Base-by-base conservation (phyloP, 2,888 invertebrate species). In the Aquatica leii region DNA sequence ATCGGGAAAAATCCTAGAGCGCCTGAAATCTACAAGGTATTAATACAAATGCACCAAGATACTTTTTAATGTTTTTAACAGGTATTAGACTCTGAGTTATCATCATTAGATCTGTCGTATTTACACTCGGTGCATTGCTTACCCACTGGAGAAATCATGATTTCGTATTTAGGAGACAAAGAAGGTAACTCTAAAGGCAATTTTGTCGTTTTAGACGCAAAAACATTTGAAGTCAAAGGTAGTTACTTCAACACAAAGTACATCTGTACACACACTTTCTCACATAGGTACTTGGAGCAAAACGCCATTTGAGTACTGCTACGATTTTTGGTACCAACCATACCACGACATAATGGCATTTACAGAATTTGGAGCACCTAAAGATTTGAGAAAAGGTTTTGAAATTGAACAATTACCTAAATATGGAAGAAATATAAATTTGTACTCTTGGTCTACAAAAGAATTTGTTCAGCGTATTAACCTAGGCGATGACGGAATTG, bases 271-370 rank as follows among this genome's bases (percentile, higher is more conserved):
- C n/a, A n/a, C n/a, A n/a, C n/a, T n/a, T n/a, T n/a, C n/a, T n/a
- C n/a, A 24, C 6, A 24, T 24, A 89, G 91, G 90, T 8, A 87
- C 90, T 0, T 95, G 94, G 94, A 89, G 90, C 0, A 86, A 86
- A 65, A 90, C 91, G 0, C 84, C 79, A 12, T 90, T 93, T 0
- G 82, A 86, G 55, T 94, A 92, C 71, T 94, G 95, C 3, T 98
- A 98, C 79, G 98, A 98, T 80, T 98, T 94, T 79, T 98, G 98
- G 98, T 98, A 98, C 79, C 97, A 98, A 78, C 98, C 98, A 0
- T 88, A 93, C 74, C 91, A 92, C 74, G 94, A 98, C 81, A 88
- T 94, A 0, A 92, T 99, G 90, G 85, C 97, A 15, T 88, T 96
- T 11, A 87, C 92, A 0, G 97, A 97, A 83, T 98, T 97, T 97